These are phyloP conservation scores for Drosophila stalkeri DNA, from an alignment of 2,888 invertebrate genomes.

Conservation along the genomic window DNA sequence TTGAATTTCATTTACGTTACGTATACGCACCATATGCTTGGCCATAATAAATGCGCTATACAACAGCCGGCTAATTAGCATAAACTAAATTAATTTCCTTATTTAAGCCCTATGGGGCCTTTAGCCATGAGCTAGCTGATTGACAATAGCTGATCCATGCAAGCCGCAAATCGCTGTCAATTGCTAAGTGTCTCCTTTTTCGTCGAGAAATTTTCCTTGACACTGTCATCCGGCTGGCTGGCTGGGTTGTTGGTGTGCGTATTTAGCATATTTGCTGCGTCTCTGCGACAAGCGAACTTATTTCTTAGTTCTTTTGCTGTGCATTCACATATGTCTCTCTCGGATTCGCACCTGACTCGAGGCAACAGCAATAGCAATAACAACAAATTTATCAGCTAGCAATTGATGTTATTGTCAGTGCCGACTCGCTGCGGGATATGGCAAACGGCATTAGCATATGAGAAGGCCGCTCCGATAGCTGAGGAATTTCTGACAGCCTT, in stretches of 20 bases:
- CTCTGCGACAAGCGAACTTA: constrained; percentile 60
- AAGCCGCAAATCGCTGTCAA: constrained; percentile 39
- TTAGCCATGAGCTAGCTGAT: constrained; percentile 24
- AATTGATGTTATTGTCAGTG: constrained; percentile 13
- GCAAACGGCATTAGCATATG: constrained; percentile 64
- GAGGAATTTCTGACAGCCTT: constrained; percentile 41
- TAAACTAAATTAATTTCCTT: constrained; percentile 75
- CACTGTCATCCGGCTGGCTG: constrained; percentile 20
- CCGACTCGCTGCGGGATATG: constrained; percentile 41
- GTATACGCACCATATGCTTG: constrained; percentile 60
- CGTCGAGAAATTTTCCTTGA: constrained; percentile 1
- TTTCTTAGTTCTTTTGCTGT: constrained; percentile 40
- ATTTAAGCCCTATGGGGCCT: constrained; percentile 34
- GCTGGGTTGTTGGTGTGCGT: constrained; percentile 26
- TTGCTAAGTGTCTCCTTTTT: constrained; percentile 18
- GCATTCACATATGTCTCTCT: constrained; percentile 46
- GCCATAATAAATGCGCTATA: constrained; percentile 64
- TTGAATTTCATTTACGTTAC: constrained; percentile 63
- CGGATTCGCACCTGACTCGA: constrained; percentile 49
- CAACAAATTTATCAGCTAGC: not conserved
- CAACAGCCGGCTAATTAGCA: constrained; percentile 67
- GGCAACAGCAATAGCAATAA: constrained; percentile 17
- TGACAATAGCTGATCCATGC: constrained; percentile 46
- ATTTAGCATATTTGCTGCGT: constrained; percentile 66
- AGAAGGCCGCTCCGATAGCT: constrained; percentile 45